Percentiles rank a stretch among this genome's conserved stretches.
phyloP scores from a whole-genome alignment of 1,140 invertebrate genomes.

The Carcinoscorpius rotundicauda region DNA sequence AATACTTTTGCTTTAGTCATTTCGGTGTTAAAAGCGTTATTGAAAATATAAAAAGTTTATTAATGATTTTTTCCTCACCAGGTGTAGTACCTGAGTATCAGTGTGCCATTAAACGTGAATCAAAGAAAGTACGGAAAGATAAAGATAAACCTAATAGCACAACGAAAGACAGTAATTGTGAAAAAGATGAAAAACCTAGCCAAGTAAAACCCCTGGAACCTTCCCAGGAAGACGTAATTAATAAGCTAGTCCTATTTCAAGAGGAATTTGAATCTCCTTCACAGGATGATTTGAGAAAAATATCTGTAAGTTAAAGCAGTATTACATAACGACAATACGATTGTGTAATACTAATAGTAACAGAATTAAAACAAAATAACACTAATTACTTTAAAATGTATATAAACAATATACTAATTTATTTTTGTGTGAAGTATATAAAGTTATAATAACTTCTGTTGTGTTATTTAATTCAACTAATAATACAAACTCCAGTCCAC shows the following conservation, averaged over 20 bases:
- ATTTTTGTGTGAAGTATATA: too few relatives aligned
- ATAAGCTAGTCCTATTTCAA: constrained; percentile 89
- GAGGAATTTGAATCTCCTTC: constrained; percentile 93
- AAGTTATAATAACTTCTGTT: too few relatives aligned
- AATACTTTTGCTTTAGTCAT: too few relatives aligned
- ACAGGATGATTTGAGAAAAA: constrained; percentile 80
- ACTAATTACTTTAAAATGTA: too few relatives aligned
- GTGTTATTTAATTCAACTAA: too few relatives aligned
- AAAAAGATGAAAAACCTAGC: constrained; percentile 20
- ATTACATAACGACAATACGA: too few relatives aligned
- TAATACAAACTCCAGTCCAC: too few relatives aligned
- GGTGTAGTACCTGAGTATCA: constrained; percentile 91
- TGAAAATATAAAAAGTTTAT: too few relatives aligned
- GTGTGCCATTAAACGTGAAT: constrained; percentile 88
- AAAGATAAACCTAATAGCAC: constrained; percentile 65
- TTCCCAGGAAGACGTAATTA: constrained; percentile 87
- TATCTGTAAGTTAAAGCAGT: constrained; percentile 47
- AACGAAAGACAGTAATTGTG: constrained; percentile 32
- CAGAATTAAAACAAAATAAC: too few relatives aligned
- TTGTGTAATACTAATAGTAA: too few relatives aligned
- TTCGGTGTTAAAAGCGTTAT: too few relatives aligned
- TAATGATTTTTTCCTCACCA: constrained; percentile 22
- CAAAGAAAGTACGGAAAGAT: constrained; percentile 76
- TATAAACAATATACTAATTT: too few relatives aligned
- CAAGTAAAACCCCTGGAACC: constrained; percentile 41